Percentiles rank a stretch among this genome's conserved stretches.
These are phyloP conservation scores for Bursaphelenchus mucronatus DNA, from an alignment of 1,140 invertebrate genomes.

Conservation along the genomic window DNA sequence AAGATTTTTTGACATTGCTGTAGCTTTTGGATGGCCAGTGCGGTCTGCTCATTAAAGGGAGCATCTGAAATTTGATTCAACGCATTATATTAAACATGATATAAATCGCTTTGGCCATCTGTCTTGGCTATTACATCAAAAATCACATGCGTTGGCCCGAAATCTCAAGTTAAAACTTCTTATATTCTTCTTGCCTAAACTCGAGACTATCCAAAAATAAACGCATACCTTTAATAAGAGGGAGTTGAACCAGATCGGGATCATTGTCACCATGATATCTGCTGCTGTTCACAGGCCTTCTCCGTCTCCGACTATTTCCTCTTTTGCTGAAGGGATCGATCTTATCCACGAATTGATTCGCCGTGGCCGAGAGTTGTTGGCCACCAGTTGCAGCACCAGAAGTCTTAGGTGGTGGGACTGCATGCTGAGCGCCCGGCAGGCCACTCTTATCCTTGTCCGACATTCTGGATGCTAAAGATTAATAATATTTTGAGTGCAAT, in stretches of 20 bases:
- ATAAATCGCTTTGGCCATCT: not conserved
- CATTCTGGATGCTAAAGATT: not conserved
- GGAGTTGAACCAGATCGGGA: slow-evolving; percentile 54
- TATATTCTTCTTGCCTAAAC: not conserved
- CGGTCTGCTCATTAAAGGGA: slow-evolving; percentile 64
- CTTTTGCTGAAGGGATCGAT: slow-evolving; percentile 59
- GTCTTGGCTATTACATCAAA: not conserved
- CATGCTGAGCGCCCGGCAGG: slow-evolving; percentile 29
- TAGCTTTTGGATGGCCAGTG: slow-evolving; percentile 65
- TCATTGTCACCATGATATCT: slow-evolving; percentile 60
- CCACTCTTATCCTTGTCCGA: not conserved
- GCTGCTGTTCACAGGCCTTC: slow-evolving; percentile 52
- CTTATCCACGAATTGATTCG: slow-evolving; percentile 60
- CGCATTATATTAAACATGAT: not conserved
- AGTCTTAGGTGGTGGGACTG: slow-evolving; percentile 50
- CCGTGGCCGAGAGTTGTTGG: slow-evolving; percentile 56
- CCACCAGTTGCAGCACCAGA: slow-evolving; percentile 58
- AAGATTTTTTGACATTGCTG: slow-evolving; percentile 67
- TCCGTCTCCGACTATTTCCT: slow-evolving; percentile 51
- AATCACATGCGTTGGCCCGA: not conserved
- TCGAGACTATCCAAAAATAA: slow-evolving; percentile 3
- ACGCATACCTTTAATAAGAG: slow-evolving; percentile 56
- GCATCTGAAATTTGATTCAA: slow-evolving; percentile 71
- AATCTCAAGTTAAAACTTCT: slow-evolving; percentile 9
- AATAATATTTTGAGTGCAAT: not conserved